Percentiles rank a stretch among this genome's conserved stretches.
phyloP scores from a whole-genome alignment of 2,888 invertebrate species.

The Athalia circularis region DNA sequence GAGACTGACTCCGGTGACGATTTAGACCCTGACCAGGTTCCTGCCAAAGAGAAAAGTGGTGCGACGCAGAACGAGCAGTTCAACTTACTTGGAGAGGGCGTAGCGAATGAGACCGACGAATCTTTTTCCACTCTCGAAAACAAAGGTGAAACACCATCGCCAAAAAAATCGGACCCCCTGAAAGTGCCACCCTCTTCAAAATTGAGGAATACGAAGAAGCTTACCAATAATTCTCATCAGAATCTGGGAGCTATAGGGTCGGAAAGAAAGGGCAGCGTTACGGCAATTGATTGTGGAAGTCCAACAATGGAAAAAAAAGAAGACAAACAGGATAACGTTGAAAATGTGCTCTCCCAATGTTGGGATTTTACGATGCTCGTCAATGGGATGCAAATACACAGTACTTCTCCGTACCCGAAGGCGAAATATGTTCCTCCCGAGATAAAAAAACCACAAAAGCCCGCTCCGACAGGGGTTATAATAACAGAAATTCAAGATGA shows the following conservation, averaged over 20 bases:
- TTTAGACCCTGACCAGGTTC: conserved; percentile 20
- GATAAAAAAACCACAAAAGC: background rate
- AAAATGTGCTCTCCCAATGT: conserved; percentile 55
- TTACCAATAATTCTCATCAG: conserved; percentile 23
- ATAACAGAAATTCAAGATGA: conserved; percentile 40
- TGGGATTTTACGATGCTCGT: conserved; percentile 59
- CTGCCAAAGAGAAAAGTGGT: background rate
- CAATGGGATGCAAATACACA: conserved; percentile 56
- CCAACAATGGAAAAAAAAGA: conserved; percentile 24
- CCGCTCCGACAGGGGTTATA: background rate
- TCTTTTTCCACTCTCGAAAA: background rate
- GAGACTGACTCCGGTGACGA: conserved; percentile 36
- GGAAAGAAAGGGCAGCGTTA: conserved; percentile 55
- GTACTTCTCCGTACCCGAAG: conserved; percentile 43
- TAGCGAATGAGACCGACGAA: background rate
- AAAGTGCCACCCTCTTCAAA: background rate
- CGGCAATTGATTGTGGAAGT: conserved; percentile 34
- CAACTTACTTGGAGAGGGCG: background rate
- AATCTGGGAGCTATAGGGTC: conserved; percentile 59
- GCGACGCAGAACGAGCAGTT: background rate
- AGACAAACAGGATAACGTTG: conserved; percentile 35
- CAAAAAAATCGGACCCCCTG: background rate
- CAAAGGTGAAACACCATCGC: background rate
- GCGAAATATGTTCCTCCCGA: background rate
- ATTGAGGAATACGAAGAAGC: background rate